These are phyloP conservation scores for Melikaiella ostensackeni DNA, from an alignment of 2,888 invertebrate genomes.

Conservation along the genomic window DNA sequence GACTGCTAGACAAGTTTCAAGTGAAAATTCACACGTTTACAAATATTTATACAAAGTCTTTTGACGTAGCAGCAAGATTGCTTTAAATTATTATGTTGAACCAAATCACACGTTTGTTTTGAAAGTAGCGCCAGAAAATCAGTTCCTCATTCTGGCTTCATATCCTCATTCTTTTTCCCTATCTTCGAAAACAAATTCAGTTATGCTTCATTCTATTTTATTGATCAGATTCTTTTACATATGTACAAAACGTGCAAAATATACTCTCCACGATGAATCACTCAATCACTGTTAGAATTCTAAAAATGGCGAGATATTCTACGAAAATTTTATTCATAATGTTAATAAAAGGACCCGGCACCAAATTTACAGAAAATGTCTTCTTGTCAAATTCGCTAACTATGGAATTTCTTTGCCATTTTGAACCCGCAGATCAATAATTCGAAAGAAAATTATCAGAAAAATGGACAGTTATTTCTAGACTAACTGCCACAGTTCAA, in stretches of 20 bases:
- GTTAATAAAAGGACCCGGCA: no score
- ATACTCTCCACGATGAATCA: not conserved
- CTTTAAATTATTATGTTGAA: not conserved
- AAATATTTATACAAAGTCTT: not conserved
- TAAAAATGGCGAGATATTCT: no score
- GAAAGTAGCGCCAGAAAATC: slow-evolving; percentile 4
- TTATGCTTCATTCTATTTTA: slow-evolving; percentile 30
- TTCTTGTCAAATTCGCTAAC: no score
- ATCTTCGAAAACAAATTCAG: slow-evolving; percentile 24
- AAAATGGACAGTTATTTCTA: no score
- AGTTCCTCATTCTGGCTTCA: slow-evolving; percentile 8
- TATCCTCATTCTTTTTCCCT: slow-evolving; percentile 37
- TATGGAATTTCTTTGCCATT: no score
- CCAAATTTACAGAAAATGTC: no score
- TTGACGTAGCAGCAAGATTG: not conserved
- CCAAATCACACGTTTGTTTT: slow-evolving; percentile 19
- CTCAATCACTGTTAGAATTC: no score
- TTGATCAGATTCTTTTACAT: slow-evolving; percentile 4
- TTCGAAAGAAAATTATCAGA: no score
- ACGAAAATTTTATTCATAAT: no score
- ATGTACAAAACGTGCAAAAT: not conserved
- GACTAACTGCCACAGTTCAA: no score
- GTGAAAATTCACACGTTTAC: not conserved
- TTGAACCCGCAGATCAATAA: no score
- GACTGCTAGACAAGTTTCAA: not conserved